These are phyloP conservation scores for Machimus rusticus DNA, from an alignment of 2,888 invertebrate genomes.

Conservation along the genomic window DNA sequence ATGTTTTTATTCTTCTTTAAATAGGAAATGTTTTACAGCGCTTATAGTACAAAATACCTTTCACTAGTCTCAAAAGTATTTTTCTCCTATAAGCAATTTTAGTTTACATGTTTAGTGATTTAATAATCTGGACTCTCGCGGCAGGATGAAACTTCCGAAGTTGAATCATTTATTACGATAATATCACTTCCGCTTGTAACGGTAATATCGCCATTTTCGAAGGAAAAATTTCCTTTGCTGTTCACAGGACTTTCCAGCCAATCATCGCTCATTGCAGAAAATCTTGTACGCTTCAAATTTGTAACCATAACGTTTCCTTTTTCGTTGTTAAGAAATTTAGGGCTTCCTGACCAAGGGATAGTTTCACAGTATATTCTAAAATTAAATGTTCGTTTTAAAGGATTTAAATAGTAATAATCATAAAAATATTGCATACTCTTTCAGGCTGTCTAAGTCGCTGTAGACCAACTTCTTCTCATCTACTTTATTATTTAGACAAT, in stretches of 20 bases:
- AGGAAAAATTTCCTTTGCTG: background rate
- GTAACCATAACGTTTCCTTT: slow-evolving; percentile 54
- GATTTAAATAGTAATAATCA: background rate
- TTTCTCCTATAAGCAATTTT: background rate
- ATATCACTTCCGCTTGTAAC: background rate
- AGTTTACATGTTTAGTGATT: background rate
- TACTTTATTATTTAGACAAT: slow-evolving; percentile 48
- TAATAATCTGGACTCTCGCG: background rate
- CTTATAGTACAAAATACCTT: background rate
- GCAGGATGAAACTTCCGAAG: background rate
- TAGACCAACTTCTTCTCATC: slow-evolving; percentile 49
- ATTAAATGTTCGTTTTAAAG: background rate
- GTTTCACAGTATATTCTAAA: slow-evolving; percentile 24
- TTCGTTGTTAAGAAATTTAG: slow-evolving; percentile 55
- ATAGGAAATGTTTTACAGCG: background rate
- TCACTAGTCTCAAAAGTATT: too few species aligned
- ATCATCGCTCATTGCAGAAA: background rate
- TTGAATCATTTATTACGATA: slow-evolving; percentile 35
- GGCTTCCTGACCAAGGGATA: slow-evolving; percentile 52
- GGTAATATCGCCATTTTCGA: background rate
- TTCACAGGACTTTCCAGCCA: background rate
- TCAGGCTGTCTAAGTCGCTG: slow-evolving; percentile 14
- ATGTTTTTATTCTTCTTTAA: background rate
- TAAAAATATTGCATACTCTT: slow-evolving; percentile 43
- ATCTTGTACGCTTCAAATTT: slow-evolving; percentile 20